A percentile compares a stretch with the other conserved stretches of the same genome.
phyloP scores from a whole-genome alignment of 2,113 vertebrate genomes.

The Chaetodon auriga region DNA sequence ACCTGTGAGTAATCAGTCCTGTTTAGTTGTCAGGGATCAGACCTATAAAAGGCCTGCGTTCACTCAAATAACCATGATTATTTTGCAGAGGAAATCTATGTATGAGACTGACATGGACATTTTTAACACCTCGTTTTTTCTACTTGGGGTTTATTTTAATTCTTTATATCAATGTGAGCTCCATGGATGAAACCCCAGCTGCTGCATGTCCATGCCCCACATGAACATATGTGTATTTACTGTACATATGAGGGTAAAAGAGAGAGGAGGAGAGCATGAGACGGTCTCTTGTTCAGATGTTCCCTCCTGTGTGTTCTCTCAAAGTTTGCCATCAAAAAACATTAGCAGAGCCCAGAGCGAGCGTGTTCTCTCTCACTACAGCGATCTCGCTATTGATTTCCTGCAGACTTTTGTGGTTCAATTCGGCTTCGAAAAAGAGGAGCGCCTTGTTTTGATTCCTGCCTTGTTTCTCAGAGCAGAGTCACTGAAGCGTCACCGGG shows the following conservation, averaged over 20 bases:
- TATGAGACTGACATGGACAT: background rate
- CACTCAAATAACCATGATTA: background rate
- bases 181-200: background rate
- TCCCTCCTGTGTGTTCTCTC: conserved; percentile 31
- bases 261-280: background rate
- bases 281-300: conserved; percentile 18
- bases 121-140: background rate
- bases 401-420: conserved; percentile 39
- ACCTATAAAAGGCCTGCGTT: background rate
- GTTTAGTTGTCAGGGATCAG: background rate
- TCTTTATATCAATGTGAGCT: background rate
- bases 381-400: conserved; percentile 53
- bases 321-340: conserved; percentile 9
- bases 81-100: background rate
- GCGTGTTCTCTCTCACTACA: conserved; percentile 40
- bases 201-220: background rate
- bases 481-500: conserved; percentile 53
- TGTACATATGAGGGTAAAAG: background rate
- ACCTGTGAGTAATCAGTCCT: background rate
- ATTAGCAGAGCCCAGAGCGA: conserved; percentile 34
- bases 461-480: conserved; percentile 31
- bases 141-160: background rate
- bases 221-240: background rate
- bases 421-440: conserved; percentile 37
- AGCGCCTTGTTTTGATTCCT: conserved; percentile 35